Evolutionary conservation across 2,888 invertebrate genomes (phyloP).

Genomic region (Rosalia funebris): DNA sequence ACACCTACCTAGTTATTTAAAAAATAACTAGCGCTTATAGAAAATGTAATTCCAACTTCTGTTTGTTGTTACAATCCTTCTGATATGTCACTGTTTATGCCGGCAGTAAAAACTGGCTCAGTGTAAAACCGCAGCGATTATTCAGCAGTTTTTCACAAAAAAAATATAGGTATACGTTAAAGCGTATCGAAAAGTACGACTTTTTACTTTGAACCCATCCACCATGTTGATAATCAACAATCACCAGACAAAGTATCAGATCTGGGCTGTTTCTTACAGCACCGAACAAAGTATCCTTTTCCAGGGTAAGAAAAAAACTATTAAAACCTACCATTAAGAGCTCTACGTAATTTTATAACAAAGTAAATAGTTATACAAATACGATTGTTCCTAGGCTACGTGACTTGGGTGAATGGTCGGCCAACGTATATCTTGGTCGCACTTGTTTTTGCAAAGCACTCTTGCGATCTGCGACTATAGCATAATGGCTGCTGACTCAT

Average conservation of each 20-base stretch:
- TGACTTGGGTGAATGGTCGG: slow-evolving; percentile 54
- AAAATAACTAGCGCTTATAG: no score
- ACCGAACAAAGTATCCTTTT: background rate
- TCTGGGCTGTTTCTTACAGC: background rate
- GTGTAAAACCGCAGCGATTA: background rate
- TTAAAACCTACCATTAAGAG: background rate
- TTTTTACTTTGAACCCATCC: background rate
- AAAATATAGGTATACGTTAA: background rate
- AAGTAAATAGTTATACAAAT: slow-evolving; percentile 33
- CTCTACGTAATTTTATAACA: background rate
- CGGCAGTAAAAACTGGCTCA: background rate
- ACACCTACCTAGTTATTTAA: no score
- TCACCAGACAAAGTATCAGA: background rate
- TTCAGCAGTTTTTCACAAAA: slow-evolving; percentile 2
- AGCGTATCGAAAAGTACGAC: background rate
- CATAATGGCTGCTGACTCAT: slow-evolving; percentile 62
- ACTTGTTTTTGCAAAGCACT: slow-evolving; percentile 54
- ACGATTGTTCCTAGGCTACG: slow-evolving; percentile 48
- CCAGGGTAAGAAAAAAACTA: background rate
- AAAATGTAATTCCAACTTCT: no score
- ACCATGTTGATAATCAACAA: background rate
- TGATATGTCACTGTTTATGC: background rate
- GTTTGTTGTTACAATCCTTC: no score
- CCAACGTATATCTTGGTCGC: slow-evolving; percentile 41
- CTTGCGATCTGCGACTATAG: slow-evolving; percentile 43